Conservation (phyloP, 37 sponge, comb jelly and placozoan species). For the Geodia barretti region DNA sequence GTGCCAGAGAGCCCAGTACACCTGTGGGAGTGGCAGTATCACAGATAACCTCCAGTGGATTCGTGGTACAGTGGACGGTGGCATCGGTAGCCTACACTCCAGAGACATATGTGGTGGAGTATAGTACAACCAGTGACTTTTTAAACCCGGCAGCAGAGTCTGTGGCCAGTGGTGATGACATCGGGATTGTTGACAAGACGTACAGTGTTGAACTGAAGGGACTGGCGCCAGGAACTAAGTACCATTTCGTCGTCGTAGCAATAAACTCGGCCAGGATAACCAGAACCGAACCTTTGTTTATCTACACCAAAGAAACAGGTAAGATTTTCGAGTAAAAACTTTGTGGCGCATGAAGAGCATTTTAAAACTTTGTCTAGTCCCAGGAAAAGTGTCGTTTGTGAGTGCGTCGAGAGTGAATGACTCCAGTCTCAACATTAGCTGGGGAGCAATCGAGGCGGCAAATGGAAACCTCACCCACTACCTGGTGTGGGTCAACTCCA, state of each 20-base stretch:
- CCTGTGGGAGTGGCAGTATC: background rate
- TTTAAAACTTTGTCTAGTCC: background rate
- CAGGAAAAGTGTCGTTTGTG: background rate
- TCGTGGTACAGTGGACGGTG: background rate
- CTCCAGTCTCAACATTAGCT: background rate
- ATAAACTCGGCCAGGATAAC: background rate
- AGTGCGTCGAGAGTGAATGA: background rate
- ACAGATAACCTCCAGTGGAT: background rate
- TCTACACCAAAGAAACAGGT: background rate
- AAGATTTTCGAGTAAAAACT: no score
- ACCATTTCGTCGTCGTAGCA: background rate
- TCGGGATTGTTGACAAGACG: background rate
- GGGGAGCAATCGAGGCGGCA: background rate
- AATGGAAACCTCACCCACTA: background rate
- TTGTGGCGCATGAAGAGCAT: background rate
- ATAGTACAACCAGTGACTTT: background rate
- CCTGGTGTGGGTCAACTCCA: background rate
- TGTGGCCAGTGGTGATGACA: background rate
- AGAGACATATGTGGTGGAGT: background rate
- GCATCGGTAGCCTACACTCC: background rate
- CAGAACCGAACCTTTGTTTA: background rate
- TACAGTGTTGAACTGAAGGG: background rate
- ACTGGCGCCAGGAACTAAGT: background rate
- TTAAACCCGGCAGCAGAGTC: background rate
- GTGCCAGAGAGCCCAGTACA: background rate